Evolutionary conservation across 2,888 invertebrate species (phyloP), one percentile per base, ranked within the genome.

Genomic region (Cyclophora albipunctata): DNA sequence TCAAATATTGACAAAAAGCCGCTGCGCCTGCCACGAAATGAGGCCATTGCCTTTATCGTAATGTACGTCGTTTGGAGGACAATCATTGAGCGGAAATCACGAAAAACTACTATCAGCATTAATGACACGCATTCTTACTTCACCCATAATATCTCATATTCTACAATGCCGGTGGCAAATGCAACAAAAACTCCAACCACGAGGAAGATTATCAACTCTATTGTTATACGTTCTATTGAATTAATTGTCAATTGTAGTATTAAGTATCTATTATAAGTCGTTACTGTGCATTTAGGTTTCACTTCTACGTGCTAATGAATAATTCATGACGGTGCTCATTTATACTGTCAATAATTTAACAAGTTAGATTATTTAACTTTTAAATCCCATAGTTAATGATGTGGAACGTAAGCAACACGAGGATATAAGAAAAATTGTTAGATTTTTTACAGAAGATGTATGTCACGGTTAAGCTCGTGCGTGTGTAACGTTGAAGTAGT

Each of bases 391-490:
- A 51, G 52, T 60, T 51, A 65, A 62, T 66, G 58, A 55, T 48
- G 53, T 59, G 56, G 49, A 60, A 61, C 59, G 43, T 47, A 58
- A 40, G 4, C 7, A 42, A 48, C 37, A 52, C 50, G 55, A 49
- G 53, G 51, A 57, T 51, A 54, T 60, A 62, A 64, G 63, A 66
- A 69, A 66, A 73, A 69, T 73, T 66, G 62, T 66, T 71, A 67
- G 59, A 69, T 63, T 66, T 71, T 65, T 40, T 52, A 46, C 37
- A 37, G 53, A 64, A 64, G 74, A 83, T 83, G 75, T 85, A 71
- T 87, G 86, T 85, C 87, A 87, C 72, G 84, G 84, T 72, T 82
- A 73, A 43, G 34, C 43, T 5, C 68, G 67, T 73, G 73, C 75
- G 76, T 78, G 78, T 74, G 67, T 71, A 58, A 69, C 68, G 71